Evolutionary conservation across 2,888 invertebrate genomes (phyloP).

Genomic region (Sinodicranocentrus sp.): DNA sequence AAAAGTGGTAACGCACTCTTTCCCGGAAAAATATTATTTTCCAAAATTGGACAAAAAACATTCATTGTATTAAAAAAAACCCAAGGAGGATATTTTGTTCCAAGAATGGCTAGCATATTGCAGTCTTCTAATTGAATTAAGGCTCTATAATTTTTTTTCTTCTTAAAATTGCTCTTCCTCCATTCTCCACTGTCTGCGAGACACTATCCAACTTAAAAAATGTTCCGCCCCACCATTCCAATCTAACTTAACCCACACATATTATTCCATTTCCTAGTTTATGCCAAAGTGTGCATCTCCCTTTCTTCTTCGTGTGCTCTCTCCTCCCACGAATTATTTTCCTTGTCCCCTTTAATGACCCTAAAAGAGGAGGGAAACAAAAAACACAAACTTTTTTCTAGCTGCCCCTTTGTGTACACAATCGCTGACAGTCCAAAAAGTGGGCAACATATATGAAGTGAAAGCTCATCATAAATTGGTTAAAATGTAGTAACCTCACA

Average conservation of each 20-base stretch:
- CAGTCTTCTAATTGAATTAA: constrained; percentile 65
- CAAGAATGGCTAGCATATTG: constrained; percentile 57
- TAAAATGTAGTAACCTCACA: constrained; percentile 70
- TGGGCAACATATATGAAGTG: constrained; percentile 53
- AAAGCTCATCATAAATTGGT: constrained; percentile 74
- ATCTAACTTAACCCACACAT: too few relatives aligned
- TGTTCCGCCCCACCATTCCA: too few relatives aligned
- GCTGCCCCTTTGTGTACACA: constrained; percentile 1
- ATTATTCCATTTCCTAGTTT: too few relatives aligned
- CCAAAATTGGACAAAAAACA: too few relatives aligned
- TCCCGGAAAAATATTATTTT: constrained; percentile 2
- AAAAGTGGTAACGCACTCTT: too few relatives aligned
- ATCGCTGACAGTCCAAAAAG: not conserved
- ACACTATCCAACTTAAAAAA: too few relatives aligned
- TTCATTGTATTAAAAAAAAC: too few relatives aligned
- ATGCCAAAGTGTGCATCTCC: not conserved
- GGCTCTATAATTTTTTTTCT: constrained; percentile 38
- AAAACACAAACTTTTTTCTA: not conserved
- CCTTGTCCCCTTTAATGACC: constrained; percentile 20
- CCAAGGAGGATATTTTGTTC: too few relatives aligned
- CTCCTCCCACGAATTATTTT: not conserved
- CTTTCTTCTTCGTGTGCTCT: not conserved
- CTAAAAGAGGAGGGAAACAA: not conserved
- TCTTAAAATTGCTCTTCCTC: too few relatives aligned
- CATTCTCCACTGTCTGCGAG: not conserved